Evolutionary conservation across 1,140 invertebrate species (phyloP).

Genomic region (Polyergus mexicanus): DNA sequence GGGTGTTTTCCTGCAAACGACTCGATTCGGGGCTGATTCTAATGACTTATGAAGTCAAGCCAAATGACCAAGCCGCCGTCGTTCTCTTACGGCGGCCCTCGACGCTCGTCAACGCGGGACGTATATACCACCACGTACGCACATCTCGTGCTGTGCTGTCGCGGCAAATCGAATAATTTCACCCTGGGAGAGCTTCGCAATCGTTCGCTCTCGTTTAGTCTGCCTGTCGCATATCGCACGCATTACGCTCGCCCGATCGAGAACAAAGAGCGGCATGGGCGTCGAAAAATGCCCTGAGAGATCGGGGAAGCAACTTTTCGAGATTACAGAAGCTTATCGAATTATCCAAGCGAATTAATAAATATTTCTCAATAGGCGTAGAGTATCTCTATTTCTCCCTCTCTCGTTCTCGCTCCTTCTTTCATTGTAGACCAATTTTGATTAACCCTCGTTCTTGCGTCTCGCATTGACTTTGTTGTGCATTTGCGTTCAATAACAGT

Average conservation of each 20-base stretch:
- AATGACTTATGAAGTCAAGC: conserved; percentile 87
- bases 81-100: conserved; percentile 73
- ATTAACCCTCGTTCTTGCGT: background rate
- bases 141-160: conserved; percentile 77
- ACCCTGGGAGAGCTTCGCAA: conserved; percentile 64
- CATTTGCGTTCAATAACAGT: background rate
- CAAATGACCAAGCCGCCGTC: conserved; percentile 83
- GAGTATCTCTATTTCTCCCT: background rate
- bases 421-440: background rate
- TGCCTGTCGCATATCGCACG: conserved; percentile 63
- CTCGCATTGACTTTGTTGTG: background rate
- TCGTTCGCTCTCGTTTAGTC: conserved; percentile 62
- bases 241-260: conserved; percentile 54
- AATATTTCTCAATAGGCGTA: conserved; percentile 1
- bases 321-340: conserved; percentile 47
- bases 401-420: background rate
- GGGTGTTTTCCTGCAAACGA: conserved; percentile 79
- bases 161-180: conserved; percentile 82
- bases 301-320: conserved; percentile 33
- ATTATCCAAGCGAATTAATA: conserved; percentile 36
- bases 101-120: conserved; percentile 64
- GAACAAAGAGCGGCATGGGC: conserved; percentile 44
- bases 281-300: background rate
- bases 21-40: conserved; percentile 83
- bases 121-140: conserved; percentile 68